Conservation (phyloP, 2,888 invertebrate species). For the Pristionchus entomophagus region DNA sequence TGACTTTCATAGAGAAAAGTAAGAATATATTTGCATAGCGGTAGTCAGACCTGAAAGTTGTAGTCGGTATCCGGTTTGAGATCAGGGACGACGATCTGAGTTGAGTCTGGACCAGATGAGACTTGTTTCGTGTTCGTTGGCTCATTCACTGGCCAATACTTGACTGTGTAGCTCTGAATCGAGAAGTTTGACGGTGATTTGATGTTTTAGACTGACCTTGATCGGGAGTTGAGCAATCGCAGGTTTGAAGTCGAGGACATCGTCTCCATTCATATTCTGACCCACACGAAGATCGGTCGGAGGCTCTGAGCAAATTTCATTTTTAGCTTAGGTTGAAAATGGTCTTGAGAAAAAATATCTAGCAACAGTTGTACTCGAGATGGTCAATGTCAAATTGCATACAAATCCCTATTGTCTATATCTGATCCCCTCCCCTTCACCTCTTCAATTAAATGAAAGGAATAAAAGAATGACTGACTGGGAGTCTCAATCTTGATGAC, state of each 20-base stretch:
- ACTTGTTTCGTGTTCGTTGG: slow-evolving; percentile 54
- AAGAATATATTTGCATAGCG: background rate
- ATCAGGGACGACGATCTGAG: slow-evolving; percentile 57
- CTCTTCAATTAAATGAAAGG: background rate
- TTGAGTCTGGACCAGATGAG: slow-evolving; percentile 30
- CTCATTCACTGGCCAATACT: slow-evolving; percentile 66
- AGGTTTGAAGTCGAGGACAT: slow-evolving; percentile 72
- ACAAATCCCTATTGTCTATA: no score
- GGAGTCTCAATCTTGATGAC: slow-evolving; percentile 70
- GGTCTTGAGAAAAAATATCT: no score
- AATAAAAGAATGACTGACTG: slow-evolving; percentile 55
- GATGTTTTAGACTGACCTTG: slow-evolving; percentile 46
- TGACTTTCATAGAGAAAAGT: no score
- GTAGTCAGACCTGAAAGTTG: slow-evolving; percentile 62
- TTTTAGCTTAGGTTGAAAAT: no score
- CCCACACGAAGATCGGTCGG: slow-evolving; percentile 71
- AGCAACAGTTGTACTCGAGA: no score
- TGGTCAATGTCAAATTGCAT: no score
- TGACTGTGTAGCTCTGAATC: slow-evolving; percentile 59
- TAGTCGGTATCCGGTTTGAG: slow-evolving; percentile 71
- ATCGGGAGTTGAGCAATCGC: slow-evolving; percentile 63
- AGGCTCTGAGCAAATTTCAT: no score
- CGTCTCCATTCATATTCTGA: slow-evolving; percentile 74
- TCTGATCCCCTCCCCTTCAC: background rate
- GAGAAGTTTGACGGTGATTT: background rate